Base-by-base conservation (phyloP, 2,113 vertebrate genomes). In the Cyprinus carpio region DNA sequence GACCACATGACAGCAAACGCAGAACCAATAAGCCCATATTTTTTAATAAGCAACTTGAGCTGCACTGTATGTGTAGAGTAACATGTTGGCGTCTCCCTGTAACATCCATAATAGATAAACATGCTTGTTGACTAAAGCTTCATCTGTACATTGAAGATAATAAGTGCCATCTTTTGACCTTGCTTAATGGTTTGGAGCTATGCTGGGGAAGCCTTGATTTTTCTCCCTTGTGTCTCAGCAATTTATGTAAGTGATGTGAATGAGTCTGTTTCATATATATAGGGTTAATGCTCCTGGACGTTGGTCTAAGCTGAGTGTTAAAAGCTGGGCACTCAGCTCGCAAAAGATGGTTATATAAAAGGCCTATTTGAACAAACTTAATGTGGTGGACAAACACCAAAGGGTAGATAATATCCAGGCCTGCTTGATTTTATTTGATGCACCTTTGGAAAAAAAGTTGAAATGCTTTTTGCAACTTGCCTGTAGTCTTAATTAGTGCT, bases 71-170 rank as follows among this genome's bases (percentile, higher is more conserved):
- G 74, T 34, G 29, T 18, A 77, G 75, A 34, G 27, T 29, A 75
- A 85, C 40, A 74, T 67, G 29, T 78, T 7, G 51, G 69, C 83
- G 86, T 91, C 90, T 92, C 89, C 88, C 88, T 15, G 85, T 91
- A 86, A 54, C 84, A 91, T 93, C 87, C 90, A 92, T 90, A 91
- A 93, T 91, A 89, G 89, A 93, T 89, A 82, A 91, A 88, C 80
- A 90, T 71, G 58, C 4, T 88, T 91, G 90, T 92, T 90, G 90
- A 88, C 91, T 89, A 92, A 71, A 4, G 58, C 77, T 87, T 83
- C 89, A 88, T 82, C 87, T 92, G 89, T 91, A 90, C 85, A 75
- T 90, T 75, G 72, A 60, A 81, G 89, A 91, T 90, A 87, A 87
- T 86, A 72, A 67, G 27, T 75, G 83, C 74, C 77, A 84, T 85